phyloP scores from a whole-genome alignment of 2,797 vertebrate species.

The Pristis pectinata region DNA sequence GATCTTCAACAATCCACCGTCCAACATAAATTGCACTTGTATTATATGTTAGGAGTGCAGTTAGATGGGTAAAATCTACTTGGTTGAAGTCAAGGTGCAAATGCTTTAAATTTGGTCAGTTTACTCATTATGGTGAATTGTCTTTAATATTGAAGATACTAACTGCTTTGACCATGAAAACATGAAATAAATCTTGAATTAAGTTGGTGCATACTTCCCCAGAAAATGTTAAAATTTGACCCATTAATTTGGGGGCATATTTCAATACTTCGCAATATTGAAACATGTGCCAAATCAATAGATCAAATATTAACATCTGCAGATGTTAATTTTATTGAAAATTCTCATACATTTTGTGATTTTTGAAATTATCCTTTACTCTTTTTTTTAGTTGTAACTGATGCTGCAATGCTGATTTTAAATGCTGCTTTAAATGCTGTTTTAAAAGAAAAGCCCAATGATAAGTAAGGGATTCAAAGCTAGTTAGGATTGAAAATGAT shows the following conservation, averaged over 20 bases:
- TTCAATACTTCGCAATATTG: neutral
- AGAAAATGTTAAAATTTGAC: conserved; percentile 18
- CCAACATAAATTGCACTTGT: neutral
- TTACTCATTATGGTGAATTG: neutral
- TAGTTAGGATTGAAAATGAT: neutral
- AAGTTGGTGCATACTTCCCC: neutral
- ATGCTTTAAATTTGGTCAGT: neutral
- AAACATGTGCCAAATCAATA: too few species aligned
- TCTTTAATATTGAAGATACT: neutral
- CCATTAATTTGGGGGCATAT: neutral
- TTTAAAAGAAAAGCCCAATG: neutral
- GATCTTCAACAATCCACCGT: neutral
- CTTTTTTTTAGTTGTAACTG: neutral
- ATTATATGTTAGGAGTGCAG: neutral
- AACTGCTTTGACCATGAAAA: neutral
- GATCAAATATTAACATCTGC: too few species aligned
- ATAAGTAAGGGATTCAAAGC: neutral
- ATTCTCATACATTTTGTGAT: neutral
- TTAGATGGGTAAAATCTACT: neutral
- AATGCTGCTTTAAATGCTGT: too few species aligned
- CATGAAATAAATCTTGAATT: neutral
- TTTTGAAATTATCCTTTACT: neutral
- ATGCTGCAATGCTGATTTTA: neutral
- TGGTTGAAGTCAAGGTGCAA: neutral
- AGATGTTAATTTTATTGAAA: neutral